Evolutionary conservation across 23 tunicate genomes (phyloP), one percentile per base, ranked within the genome.

Genomic region (Phallusia fumigata): DNA sequence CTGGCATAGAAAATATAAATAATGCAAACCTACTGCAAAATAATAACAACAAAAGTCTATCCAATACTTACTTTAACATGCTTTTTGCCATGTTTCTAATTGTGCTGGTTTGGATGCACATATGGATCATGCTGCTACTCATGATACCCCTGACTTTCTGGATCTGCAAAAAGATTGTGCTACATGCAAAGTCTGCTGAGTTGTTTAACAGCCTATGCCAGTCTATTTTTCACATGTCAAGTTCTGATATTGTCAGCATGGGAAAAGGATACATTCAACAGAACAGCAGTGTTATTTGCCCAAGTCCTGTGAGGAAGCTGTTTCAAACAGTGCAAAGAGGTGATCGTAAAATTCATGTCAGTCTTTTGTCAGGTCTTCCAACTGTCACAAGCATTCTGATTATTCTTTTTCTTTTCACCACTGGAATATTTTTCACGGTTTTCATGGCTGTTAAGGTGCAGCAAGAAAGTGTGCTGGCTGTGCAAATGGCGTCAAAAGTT

Each of bases 401-500:
- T 32, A 94, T 94, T 44, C 80, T 94, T 3, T 22, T 86, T 0
- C 45, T 94, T 0, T 90, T 94, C 52, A 47, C 83, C 34, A 58
- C 32, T 65, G 82, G 89, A 35, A 86, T 89, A 18, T 77, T 87
- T 50, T 77, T 84, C 35, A 64, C 84, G 1, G 33, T 94, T 30
- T 94, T 94, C 83, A 30, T 88, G 35, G 74, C 84, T 21, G 91
- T 83, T 0, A 87, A 87, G 45, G 81, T 92, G 21, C 98, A 94
- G 51, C 98, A 94, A 64, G 98, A 94, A 75, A 86, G 90, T 31
- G 49, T 89, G 40, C 73, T 89, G 36, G 84, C 81, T 18, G 90
- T 89, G 0, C 86, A 94, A 76, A 79, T 89, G 52, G 36, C 98
- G 3, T 78, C 98, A 19, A 83, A 85, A 64, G 58, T 94, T 11